phyloP scores from a whole-genome alignment of 2,797 vertebrate species.

The Lepilemur ruficaudatus region DNA sequence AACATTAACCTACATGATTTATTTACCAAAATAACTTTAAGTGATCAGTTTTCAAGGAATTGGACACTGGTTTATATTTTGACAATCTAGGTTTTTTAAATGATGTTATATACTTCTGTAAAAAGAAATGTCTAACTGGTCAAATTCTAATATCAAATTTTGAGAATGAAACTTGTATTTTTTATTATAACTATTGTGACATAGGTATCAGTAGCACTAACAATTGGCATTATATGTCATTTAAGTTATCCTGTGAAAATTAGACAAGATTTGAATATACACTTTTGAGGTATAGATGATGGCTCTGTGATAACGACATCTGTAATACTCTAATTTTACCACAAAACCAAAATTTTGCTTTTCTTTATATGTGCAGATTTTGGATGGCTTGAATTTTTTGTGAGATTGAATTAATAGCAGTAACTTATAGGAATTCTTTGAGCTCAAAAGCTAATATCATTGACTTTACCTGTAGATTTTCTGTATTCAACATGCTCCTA shows the following conservation, averaged over 20 bases:
- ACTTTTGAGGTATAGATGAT: background rate
- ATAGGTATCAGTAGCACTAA: background rate
- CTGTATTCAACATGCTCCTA: background rate
- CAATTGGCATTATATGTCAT: background rate
- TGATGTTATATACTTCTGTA: background rate
- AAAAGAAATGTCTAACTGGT: background rate
- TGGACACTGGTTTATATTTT: background rate
- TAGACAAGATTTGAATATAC: background rate
- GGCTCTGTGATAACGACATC: background rate
- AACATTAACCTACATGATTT: background rate
- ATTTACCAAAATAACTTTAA: background rate
- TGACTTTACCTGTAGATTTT: background rate
- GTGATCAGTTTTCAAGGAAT: background rate
- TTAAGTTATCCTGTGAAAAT: background rate
- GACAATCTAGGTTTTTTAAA: background rate
- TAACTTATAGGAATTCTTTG: background rate
- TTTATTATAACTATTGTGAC: background rate
- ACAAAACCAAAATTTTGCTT: background rate
- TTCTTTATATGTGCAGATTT: background rate
- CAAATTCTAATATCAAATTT: constrained; percentile 1
- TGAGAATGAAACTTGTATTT: background rate
- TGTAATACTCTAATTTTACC: background rate
- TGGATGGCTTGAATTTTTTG: background rate
- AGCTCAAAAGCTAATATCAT: background rate
- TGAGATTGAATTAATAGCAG: background rate